These are phyloP conservation scores for Bubo scandiacus DNA, from an alignment of 2,113 vertebrate genomes.

Conservation along the genomic window DNA sequence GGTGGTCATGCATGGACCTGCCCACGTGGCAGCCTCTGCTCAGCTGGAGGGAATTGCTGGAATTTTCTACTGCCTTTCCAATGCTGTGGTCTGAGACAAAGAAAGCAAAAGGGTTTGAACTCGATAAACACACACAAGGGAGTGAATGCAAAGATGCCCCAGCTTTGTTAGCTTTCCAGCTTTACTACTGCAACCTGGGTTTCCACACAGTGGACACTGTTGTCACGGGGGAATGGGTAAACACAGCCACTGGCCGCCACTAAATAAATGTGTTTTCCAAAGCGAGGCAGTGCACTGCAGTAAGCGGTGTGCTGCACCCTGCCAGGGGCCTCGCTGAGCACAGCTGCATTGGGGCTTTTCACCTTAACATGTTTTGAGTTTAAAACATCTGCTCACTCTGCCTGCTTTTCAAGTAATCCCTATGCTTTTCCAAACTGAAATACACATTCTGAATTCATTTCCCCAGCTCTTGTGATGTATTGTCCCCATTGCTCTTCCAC, in stretches of 20 bases:
- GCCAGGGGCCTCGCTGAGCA: neutral
- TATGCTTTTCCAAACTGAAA: neutral
- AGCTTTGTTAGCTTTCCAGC: neutral
- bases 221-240: neutral
- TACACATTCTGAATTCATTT: neutral
- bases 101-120: neutral
- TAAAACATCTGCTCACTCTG: neutral
- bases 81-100: neutral
- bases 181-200: neutral
- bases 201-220: neutral
- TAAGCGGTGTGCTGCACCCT: accelerated
- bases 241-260: neutral
- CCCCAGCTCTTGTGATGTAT: neutral
- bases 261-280: neutral
- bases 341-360: neutral
- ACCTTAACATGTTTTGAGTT: neutral
- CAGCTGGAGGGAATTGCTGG: neutral
- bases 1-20: neutral
- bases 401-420: neutral
- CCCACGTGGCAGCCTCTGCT: neutral
- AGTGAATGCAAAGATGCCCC: neutral
- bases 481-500: neutral
- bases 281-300: neutral
- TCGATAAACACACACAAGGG: neutral
- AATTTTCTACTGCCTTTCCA: neutral